Evolutionary conservation across 2,113 vertebrate species (phyloP), one percentile per base, ranked within the genome.

Genomic region (Phodopus roborovskii): DNA sequence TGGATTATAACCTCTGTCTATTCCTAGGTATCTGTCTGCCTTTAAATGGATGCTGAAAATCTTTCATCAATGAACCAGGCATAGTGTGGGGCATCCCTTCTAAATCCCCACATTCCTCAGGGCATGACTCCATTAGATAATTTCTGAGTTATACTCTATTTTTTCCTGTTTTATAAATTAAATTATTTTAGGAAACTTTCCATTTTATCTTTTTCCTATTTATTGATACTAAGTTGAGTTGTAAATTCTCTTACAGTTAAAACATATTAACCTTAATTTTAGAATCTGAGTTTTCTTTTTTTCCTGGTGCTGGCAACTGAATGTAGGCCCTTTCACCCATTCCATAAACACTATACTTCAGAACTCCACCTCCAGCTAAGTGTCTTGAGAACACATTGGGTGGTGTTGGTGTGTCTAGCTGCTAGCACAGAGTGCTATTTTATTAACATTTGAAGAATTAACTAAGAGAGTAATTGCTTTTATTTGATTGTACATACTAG

Each of bases 371-470:
- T 71, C 48, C 24, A 71, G 48, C 48, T 24, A 48, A 71, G 42
- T 53, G 89, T 60, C 28, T 88, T 90, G 90, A 26, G n/a, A 33
- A 45, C 6, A 50, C 48, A 28, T 19, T 60, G 15, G 48, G 53
- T 53, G 30, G 11, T 78, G 22, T 66, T 88, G 50, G 17, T 60
- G 62, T 30, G 64, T 50, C 77, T 73, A 42, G 73, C 33, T 53
- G 45, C 4, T 22, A 87, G 24, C 15, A 42, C 42, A 20, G 22
- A 30, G 24, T 22, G 64, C 75, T 48, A 93, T n/a, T n/a, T n/a
- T n/a, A n/a, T 36, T 85, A 56, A 20, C 16, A 78, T 73, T 66
- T 39, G 15, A 77, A 81, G 53, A 88, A 95, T 75, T 90, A 95
- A 60, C 50, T 39, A 95, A 92, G 74, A 7, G 4, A 33, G 36